phyloP scores from a whole-genome alignment of 2,113 vertebrate genomes.

The Neodontobutis hainanensis region DNA sequence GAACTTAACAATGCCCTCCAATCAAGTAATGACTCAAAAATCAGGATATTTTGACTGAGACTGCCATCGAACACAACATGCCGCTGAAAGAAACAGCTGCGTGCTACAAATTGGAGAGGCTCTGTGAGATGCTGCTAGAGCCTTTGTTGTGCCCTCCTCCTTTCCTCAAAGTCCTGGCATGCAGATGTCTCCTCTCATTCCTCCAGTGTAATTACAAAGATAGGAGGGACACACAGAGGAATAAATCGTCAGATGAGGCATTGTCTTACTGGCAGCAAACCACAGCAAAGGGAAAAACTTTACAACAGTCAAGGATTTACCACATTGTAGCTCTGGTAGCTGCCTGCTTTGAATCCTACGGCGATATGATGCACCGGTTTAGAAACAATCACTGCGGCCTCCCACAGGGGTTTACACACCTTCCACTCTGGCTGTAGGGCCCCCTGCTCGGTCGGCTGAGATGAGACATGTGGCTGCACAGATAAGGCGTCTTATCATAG shows the following conservation, averaged over 20 bases:
- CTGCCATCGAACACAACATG: constrained; percentile 16
- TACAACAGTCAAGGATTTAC: background rate
- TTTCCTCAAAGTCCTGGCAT: constrained; percentile 53
- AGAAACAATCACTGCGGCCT: background rate
- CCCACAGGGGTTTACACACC: background rate
- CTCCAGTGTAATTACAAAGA: constrained; percentile 59
- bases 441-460: background rate
- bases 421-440: background rate
- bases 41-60: constrained; percentile 28
- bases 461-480: constrained; percentile 1
- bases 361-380: background rate
- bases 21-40: constrained; percentile 28
- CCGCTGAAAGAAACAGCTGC: constrained; percentile 64
- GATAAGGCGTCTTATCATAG: constrained; percentile 6
- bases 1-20: constrained; percentile 25
- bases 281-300: background rate
- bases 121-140: constrained; percentile 44
- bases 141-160: constrained; percentile 66
- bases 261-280: constrained; percentile 9
- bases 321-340: background rate
- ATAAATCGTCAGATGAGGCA: constrained; percentile 27
- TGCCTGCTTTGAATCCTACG: background rate
- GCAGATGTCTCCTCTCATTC: constrained; percentile 65
- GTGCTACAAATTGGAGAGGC: constrained; percentile 61
- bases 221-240: constrained; percentile 29